Conservation (phyloP, 2,888 invertebrate genomes). For the Nowickia ferox region DNA sequence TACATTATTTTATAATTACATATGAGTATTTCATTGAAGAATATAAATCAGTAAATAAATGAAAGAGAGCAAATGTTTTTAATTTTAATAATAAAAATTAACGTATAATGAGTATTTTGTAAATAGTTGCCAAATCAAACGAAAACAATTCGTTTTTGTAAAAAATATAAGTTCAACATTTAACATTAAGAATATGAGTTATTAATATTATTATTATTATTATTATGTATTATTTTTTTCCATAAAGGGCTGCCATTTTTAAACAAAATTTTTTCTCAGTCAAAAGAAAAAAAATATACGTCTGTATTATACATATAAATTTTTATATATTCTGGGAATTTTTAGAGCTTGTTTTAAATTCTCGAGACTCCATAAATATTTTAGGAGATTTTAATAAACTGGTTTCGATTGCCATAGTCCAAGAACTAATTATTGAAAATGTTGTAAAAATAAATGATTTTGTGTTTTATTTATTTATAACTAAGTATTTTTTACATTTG, state of each 20-base stretch:
- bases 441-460: not conserved
- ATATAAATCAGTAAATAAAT: constrained; percentile 13
- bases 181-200: constrained; percentile 1
- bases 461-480: constrained; percentile 3
- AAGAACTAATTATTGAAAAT: not conserved
- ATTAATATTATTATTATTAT: not conserved
- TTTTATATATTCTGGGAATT: not conserved
- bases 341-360: not conserved
- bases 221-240: constrained; percentile 3
- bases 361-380: not conserved
- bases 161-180: constrained; percentile 29
- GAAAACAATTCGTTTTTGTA: constrained; percentile 26
- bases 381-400: not conserved
- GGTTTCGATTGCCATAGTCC: not conserved
- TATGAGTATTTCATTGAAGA: constrained; percentile 32
- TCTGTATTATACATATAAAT: not conserved
- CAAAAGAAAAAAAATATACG: not conserved
- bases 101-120: constrained; percentile 57
- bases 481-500: not conserved
- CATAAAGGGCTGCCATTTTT: constrained; percentile 49
- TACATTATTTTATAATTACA: constrained; percentile 14
- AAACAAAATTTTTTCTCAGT: constrained; percentile 13
- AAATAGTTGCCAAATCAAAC: constrained; percentile 66
- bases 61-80: constrained; percentile 3
- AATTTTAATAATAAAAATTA: constrained; percentile 27